These are phyloP conservation scores for Proctacanthus coquilletti DNA, from an alignment of 1,140 invertebrate species.

Conservation along the genomic window DNA sequence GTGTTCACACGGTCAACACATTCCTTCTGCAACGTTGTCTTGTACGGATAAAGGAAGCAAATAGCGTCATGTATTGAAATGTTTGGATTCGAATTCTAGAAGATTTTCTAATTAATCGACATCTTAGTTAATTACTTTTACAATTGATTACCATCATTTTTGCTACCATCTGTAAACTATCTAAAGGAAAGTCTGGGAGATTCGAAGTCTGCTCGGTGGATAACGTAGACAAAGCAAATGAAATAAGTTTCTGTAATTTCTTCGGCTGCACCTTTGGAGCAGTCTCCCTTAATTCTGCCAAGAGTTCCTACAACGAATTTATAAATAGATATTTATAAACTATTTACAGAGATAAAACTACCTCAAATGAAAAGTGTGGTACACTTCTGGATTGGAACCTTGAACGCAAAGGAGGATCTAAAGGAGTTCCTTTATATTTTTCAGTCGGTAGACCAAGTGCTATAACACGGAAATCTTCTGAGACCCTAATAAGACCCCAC, in stretches of 20 bases:
- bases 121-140: neutral
- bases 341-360: slow-evolving; percentile 27
- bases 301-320: slow-evolving; percentile 38
- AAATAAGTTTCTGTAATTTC: slow-evolving; percentile 54
- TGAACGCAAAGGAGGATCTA: slow-evolving; percentile 90
- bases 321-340: neutral
- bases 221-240: slow-evolving; percentile 53
- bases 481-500: slow-evolving; percentile 78
- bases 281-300: slow-evolving; percentile 34
- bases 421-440: slow-evolving; percentile 76
- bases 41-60: slow-evolving; percentile 68
- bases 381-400: slow-evolving; percentile 88
- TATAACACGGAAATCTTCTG: slow-evolving; percentile 82
- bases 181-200: slow-evolving; percentile 82
- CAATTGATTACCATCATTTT: slow-evolving; percentile 55
- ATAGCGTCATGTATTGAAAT: slow-evolving; percentile 49
- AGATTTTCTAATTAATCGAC: neutral
- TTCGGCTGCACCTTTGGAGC: slow-evolving; percentile 38
- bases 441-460: slow-evolving; percentile 80
- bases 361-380: slow-evolving; percentile 39
- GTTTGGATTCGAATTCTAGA: slow-evolving; percentile 32
- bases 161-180: slow-evolving; percentile 53
- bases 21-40: slow-evolving; percentile 57
- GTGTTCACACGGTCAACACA: slow-evolving; percentile 49
- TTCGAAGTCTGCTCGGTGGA: slow-evolving; percentile 48